phyloP scores from a whole-genome alignment of 2,113 vertebrate species.

The Oncorhynchus keta region DNA sequence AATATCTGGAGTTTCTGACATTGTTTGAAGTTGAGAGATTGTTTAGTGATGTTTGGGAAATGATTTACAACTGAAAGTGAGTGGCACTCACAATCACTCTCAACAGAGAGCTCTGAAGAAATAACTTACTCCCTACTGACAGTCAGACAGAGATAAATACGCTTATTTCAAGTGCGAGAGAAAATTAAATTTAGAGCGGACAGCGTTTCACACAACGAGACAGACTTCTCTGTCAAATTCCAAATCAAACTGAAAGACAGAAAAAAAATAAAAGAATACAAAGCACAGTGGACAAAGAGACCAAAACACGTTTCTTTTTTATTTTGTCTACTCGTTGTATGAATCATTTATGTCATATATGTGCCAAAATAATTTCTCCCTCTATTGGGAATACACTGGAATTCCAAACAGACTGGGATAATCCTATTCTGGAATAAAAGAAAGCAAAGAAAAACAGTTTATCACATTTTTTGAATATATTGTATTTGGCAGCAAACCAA shows the following conservation, averaged over 20 bases:
- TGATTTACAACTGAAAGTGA: conserved; percentile 1
- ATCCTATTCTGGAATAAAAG: conserved; percentile 53
- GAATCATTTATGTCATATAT: conserved; percentile 56
- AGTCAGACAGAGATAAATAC: conserved; percentile 45
- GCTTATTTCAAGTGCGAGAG: conserved; percentile 32
- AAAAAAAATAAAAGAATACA: conserved; percentile 20
- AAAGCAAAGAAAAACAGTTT: conserved; percentile 49
- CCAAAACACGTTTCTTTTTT: conserved; percentile 45
- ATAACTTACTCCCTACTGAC: conserved; percentile 38
- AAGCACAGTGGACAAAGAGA: conserved; percentile 38
- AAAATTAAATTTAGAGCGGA: conserved; percentile 35
- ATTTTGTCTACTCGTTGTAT: conserved; percentile 37
- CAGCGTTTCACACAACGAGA: conserved; percentile 42
- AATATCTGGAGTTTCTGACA: not conserved
- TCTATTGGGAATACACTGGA: conserved; percentile 44
- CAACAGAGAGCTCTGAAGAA: conserved; percentile 17
- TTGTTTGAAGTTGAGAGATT: not conserved
- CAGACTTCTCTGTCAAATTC: conserved; percentile 31
- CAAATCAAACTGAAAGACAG: conserved; percentile 51
- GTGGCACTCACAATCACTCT: not conserved
- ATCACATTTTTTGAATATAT: conserved; percentile 51
- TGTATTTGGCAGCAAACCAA: conserved; percentile 60
- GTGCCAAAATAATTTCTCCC: conserved; percentile 64
- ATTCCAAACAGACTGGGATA: conserved; percentile 60
- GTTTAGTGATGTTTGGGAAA: conserved; percentile 1